A percentile compares a stretch with the other conserved stretches of the same genome.
phyloP scores from a whole-genome alignment of 2,113 vertebrate species.

The Panthera leo region DNA sequence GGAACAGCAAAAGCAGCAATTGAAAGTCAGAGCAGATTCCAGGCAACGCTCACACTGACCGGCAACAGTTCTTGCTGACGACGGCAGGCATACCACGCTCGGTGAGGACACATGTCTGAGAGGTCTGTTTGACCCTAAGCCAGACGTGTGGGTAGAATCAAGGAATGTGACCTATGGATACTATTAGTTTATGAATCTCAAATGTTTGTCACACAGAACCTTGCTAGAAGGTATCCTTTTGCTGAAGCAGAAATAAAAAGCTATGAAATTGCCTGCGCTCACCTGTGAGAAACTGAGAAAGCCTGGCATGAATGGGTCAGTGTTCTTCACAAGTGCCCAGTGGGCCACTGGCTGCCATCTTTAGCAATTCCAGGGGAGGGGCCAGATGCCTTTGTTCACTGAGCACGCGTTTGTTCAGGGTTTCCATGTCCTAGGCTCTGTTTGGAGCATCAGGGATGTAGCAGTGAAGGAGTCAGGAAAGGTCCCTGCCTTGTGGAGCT shows the following conservation, averaged over 20 bases:
- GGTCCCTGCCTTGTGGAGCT: not conserved
- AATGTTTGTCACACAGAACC: not conserved
- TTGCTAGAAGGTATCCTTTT: not conserved
- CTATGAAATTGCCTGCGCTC: not conserved
- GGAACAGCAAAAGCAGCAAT: accelerated
- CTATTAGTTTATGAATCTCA: not conserved
- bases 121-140: not conserved
- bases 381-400: not conserved
- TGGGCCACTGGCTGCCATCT: not conserved
- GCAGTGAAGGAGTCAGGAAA: not conserved
- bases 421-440: not conserved
- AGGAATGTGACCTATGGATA: not conserved
- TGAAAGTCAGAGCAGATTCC: not conserved
- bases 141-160: not conserved
- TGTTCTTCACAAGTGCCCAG: not conserved
- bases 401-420: not conserved
- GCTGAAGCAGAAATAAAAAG: not conserved
- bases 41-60: accelerated
- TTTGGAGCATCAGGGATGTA: too few species aligned
- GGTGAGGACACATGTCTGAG: accelerated
- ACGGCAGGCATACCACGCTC: accelerated
- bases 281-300: not conserved
- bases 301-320: not conserved
- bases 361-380: not conserved
- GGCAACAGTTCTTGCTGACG: accelerated